Evolutionary conservation across 2,797 vertebrate species (phyloP), one percentile per base, ranked within the genome.

Genomic region (Brachyalestes nurse): DNA sequence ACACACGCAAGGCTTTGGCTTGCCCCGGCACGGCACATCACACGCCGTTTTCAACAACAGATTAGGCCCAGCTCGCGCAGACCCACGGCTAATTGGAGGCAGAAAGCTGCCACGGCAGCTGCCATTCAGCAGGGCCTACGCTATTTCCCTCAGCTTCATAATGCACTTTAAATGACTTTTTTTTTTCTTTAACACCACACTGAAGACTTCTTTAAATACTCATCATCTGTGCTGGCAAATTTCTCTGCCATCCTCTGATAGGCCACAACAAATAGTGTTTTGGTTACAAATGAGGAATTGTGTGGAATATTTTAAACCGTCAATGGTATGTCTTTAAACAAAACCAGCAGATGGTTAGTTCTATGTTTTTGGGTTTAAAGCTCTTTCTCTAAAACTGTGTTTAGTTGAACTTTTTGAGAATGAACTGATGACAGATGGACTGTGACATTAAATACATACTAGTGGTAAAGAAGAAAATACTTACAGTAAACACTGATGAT

Each of bases 1-100:
- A 19, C 9, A 82, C 79, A 83, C 88, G 85, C 91, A 21, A 81
- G 75, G 81, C 79, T 82, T 93, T 94, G 92, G 93, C 92, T 82
- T 86, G 85, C 78, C 80, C 71, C 85, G 87, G 84, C 87, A 73
- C 28, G 64, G 89, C 88, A 90, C 91, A 76, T 76, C 89, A 86
- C 87, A 89, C 87, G 86, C 86, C 82, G 88, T 92, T 93, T 92
- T 88, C 90, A 88, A 88, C 88, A 91, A 87, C 92, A 94, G 93
- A 94, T 95, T 94, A 94, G 89, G 69, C 64, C 80, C 70, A 12
- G 42, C 64, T 81, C 62, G 60, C 76, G 76, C 73, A 76, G 81
- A 72, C 81, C 72, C 77, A 40, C 58, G 49, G 62, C 78, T 86
- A 87, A 86, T 86, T 85, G 72, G 58, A 74, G 75, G 64, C 62